Base-by-base conservation (phyloP, 2,797 vertebrate species). In the Peromyscus attwateri region DNA sequence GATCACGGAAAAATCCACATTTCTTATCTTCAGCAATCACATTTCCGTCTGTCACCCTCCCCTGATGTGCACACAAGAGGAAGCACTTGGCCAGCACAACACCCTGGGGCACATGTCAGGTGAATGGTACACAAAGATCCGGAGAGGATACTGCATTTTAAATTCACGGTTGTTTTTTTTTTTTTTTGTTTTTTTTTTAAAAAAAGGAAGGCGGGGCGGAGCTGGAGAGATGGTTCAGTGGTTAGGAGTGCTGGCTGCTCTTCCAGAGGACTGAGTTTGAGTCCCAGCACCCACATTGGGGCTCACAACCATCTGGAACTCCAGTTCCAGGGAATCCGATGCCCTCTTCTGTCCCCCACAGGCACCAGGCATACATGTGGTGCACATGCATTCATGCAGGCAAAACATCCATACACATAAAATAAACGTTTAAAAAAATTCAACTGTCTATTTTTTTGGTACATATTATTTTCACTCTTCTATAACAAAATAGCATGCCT, bases 401-500 rank as follows among this genome's bases (percentile, higher is more conserved):
- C 12, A 70, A 37, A 64, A n/a, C 21, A 70, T 52, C 21, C 84
- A 52, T 49, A n/a, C 12, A 52, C 64, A 87, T 70, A 52, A 87
- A 87, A 85, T n/a, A 85, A 25, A 25, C 2, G 3, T 43, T 49
- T 23, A 52, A 70, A 34, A 21, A 25, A 68, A 8, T 10, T 57
- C n/a, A 94, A 68, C 85, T 23, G 83, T 62, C 95, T 92, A 91
- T 89, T 97, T 92, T 97, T 75, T 81, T 71, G 83, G 70, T 84
- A 94, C 97, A 95, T 81, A 77, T 9, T 71, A 49, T 95, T 88
- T 98, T 97, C 87, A 87, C 46, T 97, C 89, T 82, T 96, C 79
- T 6, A 37, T 70, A 75, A 84, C 90, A 75, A 95, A 96, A 97
- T 52, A 88, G 64, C 93, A 6, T 55, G 83, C 84, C 94, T 96